phyloP scores from a whole-genome alignment of 1,140 invertebrate species.

The Halyomorpha halys region DNA sequence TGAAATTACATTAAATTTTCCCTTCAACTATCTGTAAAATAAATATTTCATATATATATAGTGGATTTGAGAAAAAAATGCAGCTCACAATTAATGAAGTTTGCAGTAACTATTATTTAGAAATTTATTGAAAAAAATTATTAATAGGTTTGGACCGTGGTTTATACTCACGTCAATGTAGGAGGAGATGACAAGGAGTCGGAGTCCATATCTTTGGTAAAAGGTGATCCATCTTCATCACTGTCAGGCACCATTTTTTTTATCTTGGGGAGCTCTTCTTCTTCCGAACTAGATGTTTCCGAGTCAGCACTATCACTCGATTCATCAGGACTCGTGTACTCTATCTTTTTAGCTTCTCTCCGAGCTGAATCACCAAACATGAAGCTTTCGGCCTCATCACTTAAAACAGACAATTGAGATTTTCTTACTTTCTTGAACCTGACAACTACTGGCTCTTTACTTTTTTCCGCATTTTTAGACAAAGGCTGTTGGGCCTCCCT shows the following conservation, averaged over 20 bases:
- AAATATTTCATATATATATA: no score
- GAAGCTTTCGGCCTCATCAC: constrained; percentile 71
- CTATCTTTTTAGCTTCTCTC: constrained; percentile 30
- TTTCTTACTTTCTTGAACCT: constrained; percentile 50
- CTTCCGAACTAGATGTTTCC: constrained; percentile 3
- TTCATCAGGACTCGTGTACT: constrained; percentile 2
- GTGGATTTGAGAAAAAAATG: no score
- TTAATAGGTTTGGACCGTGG: no score
- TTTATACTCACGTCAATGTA: no score
- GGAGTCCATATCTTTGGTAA: no score
- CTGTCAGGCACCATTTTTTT: not conserved
- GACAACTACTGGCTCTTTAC: constrained; percentile 46
- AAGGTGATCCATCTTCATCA: no score
- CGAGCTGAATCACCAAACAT: constrained; percentile 50
- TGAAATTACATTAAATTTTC: no score
- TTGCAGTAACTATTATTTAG: no score
- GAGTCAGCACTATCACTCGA: constrained; percentile 4
- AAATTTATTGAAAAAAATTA: no score
- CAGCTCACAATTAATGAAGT: no score
- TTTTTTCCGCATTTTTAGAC: not conserved
- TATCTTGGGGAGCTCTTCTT: constrained; percentile 12
- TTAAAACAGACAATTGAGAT: constrained; percentile 59
- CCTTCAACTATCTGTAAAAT: no score
- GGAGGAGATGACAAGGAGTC: no score
- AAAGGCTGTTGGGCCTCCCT: not conserved